Base-by-base conservation (phyloP, 2,113 vertebrate genomes). In the Hypomesus transpacificus region DNA sequence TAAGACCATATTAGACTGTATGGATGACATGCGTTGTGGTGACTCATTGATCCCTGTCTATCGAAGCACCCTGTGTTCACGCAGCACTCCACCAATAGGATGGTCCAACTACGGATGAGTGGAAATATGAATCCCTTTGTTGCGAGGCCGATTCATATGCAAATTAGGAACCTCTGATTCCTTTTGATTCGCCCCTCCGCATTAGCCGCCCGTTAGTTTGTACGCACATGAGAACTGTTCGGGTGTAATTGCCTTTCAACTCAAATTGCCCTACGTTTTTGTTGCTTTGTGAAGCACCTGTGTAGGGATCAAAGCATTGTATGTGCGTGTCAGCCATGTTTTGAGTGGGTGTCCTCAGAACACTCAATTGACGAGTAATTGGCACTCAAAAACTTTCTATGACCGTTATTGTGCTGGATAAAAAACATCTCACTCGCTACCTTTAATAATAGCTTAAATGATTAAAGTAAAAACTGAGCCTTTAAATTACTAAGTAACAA, bases 271-370 rank as follows among this genome's bases (percentile, higher is more conserved):
- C 56, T 1, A 1, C 18, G 67, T 78, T 74, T 87, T 85, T 89
- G 80, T 88, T 84, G 84, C 83, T 84, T 85, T 79, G 78, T 83
- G 81, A 90, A 90, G 88, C 90, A 91, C 89, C 89, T 92, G 90
- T 82, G 85, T 39, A 8, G 1, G 79, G 89, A 91, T 92, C 90
- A 92, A 92, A 92, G 89, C 88, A 63, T 82, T 75, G 53, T 82
- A 75, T 63, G 82, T 83, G 75, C 73, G 81, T 88, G 88, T 86
- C 87, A 85, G 89, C 88, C 84, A 79, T 83, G 80, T 89, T 87
- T 90, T 71, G 22, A 88, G 85, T 68, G 84, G 81, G 69, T 22
- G 72, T 84, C 80, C 83, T 87, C 68, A 61, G 76, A 75, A 83
- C 70, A 54, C 74, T 76, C 75, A 76, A 88, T 78, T 78, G 80